Base-by-base conservation (phyloP, 2,113 vertebrate species). In the Ondatra zibethicus region DNA sequence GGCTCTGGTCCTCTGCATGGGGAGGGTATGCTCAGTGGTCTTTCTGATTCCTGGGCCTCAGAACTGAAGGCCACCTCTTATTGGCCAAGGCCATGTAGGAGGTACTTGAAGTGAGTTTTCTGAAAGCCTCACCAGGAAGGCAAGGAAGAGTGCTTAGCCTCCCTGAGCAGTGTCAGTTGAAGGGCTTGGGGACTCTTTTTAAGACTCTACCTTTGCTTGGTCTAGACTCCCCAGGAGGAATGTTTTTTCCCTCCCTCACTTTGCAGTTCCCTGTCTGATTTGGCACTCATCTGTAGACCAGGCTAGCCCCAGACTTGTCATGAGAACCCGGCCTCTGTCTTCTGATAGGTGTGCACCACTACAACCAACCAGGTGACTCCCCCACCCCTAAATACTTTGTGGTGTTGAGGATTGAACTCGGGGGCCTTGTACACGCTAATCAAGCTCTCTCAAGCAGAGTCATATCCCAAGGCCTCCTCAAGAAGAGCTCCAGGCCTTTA, bases 41-140 rank as follows among this genome's bases (percentile, higher is more conserved):
- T 70, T 33, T n/a, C 45, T 55, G 42, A 21, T 70, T 76, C 52
- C 77, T 86, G 65, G 87, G 61, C 21, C 52, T 96, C 65, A 11
- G 75, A 66, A 68, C 52, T 89, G 80, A 89, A 68, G 88, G 75
- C 87, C 86, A 76, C 52, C 39, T 96, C 31, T 91, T 88, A 3
- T 36, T 80, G 89, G 76, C 73, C 75, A 94, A 17, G 47, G 39
- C n/a, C 76, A 5, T 52, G 45, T 33, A 50, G 52, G 21, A 55
- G 39, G 31, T 50, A 0, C 36, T 81, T 91, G 36, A 4, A 61
- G 23, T 65, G 65, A n/a, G 25, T 77, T 95, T 97, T 78, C 63
- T 90, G n/a, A 90, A 84, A 88, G 42, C 17, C 8, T 93, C 36
- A 29, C 27, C 29, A 33, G 85, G 90, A 92, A 19, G 3, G 7